Evolutionary conservation across 1,140 invertebrate species (phyloP).

Genomic region (Archivesica marissinica): DNA sequence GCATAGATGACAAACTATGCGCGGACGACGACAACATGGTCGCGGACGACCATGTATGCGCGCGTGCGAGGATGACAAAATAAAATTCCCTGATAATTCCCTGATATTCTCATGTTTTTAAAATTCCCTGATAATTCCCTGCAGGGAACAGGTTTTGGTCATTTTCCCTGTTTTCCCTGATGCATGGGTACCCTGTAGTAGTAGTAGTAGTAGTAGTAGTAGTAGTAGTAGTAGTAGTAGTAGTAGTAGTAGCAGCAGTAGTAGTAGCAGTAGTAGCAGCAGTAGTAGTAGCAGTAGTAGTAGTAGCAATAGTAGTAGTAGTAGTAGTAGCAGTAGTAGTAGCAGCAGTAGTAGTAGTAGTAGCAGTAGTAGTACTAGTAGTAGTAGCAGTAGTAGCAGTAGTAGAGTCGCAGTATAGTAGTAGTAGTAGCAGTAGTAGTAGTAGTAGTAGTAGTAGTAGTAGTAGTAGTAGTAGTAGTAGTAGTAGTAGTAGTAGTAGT

Average conservation of each 20-base stretch:
- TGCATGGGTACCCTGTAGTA: background rate
- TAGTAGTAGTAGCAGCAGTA: background rate
- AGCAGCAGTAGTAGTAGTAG: background rate
- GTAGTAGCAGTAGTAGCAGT: constrained; percentile 4
- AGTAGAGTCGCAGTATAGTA: background rate
- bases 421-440: constrained; percentile 33
- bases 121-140: too few species aligned
- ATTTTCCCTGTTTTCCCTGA: too few species aligned
- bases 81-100: too few species aligned
- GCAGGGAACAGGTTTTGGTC: too few species aligned
- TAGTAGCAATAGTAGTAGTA: constrained; percentile 39
- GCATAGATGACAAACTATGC: too few species aligned
- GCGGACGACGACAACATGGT: background rate
- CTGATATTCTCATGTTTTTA: too few species aligned
- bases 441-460: constrained; percentile 55
- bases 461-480: constrained; percentile 47
- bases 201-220: constrained; percentile 48
- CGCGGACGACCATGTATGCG: background rate
- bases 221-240: constrained; percentile 31
- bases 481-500: constrained; percentile 54
- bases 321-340: constrained; percentile 33
- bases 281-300: constrained; percentile 37
- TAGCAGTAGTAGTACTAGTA: constrained; percentile 4
- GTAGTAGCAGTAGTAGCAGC: constrained; percentile 22
- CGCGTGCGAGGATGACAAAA: too few species aligned